Base-by-base conservation (phyloP, 2,888 invertebrate genomes). In the Orgyia antiqua region DNA sequence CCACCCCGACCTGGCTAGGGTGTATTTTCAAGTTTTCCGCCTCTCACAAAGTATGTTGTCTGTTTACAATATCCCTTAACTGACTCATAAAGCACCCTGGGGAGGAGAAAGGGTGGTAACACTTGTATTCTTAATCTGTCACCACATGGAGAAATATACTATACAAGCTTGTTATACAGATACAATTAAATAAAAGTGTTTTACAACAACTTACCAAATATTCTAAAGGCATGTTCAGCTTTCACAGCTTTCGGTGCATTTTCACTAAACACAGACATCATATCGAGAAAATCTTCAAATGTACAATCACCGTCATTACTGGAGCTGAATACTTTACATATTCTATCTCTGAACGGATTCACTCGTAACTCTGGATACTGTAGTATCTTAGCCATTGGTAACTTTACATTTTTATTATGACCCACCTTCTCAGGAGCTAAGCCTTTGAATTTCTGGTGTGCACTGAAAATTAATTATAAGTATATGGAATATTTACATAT, bases 201-300 rank as follows among this genome's bases (percentile, higher is more conserved):
- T n/a, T n/a, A n/a, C n/a, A n/a, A n/a, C n/a, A n/a, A 13, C 32
- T 82, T 87, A 96, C 97, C 97, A 88, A 96, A 97, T 77, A 98
- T 96, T 68, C 96, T 89, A 82, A 98, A 98, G 2, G 97, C 97
- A 83, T 98, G 97, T 68, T 96, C 96, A 8, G 97, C 94, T 75
- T 98, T 98, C 0, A 98, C 94, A 43, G 94, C 93, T 55, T 95
- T 93, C 0, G 97, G 97, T 5, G 97, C 95, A 58, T 91, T 91
- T 57, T 96, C 95, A 66, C 96, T 95, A 56, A 98, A 95, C 10
- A 97, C 96, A 0, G 96, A 97, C 93, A 97, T 96, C 97, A 98
- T 97, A 61, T 98, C 97, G 2, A 98, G 87, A 65, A 97, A 98
- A 71, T 98, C 97, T 75, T 98, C 97, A 78, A 98, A 98, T 0